Conservation (phyloP, 2,113 vertebrate species). For the Microtus ochrogaster region DNA sequence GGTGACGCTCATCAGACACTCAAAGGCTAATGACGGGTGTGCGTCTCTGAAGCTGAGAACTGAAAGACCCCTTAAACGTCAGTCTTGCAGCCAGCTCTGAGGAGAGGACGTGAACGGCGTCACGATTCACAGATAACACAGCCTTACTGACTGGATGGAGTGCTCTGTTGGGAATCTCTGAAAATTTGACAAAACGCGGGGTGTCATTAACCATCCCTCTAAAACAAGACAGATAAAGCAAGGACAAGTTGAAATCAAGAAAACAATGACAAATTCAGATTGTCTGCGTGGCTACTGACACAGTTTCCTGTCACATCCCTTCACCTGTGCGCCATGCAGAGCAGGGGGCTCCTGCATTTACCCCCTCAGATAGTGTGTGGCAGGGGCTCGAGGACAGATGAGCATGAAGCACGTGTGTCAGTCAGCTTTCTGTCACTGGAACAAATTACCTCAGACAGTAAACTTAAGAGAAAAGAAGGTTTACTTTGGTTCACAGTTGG, state of each 20-base stretch:
- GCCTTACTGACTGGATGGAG: background rate
- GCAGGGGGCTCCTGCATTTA: background rate
- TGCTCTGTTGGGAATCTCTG: background rate
- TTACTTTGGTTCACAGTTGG: background rate
- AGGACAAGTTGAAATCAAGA: background rate
- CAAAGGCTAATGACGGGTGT: background rate
- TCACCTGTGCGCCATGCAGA: background rate
- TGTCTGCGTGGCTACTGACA: background rate
- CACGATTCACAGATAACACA: background rate
- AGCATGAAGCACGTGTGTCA: background rate
- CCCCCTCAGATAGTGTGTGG: background rate
- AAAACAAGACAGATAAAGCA: slow-evolving; percentile 40
- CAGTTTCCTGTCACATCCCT: background rate
- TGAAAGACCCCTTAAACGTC: background rate
- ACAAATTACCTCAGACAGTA: background rate
- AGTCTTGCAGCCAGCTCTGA: background rate
- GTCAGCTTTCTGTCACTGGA: background rate
- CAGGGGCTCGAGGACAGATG: background rate
- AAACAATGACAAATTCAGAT: background rate
- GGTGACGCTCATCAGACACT: background rate
- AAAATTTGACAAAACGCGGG: background rate
- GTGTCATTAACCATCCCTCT: background rate
- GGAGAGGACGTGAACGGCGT: background rate
- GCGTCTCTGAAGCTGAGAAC: slow-evolving; percentile 31
- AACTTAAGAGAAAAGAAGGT: background rate